Conservation (phyloP, 35 echinoderm and acorn worm genomes). For the Apostichopus parvimensis region DNA sequence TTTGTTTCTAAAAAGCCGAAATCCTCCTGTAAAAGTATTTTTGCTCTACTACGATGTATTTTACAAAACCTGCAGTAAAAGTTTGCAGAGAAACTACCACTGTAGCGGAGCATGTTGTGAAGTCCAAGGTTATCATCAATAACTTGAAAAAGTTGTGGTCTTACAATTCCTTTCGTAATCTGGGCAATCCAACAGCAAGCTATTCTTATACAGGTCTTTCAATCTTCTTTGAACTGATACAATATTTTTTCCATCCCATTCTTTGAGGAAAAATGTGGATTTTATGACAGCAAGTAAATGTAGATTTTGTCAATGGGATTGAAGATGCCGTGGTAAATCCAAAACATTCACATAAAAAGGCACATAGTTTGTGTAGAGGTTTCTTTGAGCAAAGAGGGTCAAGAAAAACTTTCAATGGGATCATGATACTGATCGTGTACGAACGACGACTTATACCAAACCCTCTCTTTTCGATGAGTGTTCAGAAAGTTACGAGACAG, state of each 20-base stretch:
- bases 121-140: constrained; percentile 54
- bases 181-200: constrained; percentile 12
- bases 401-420: constrained; percentile 25
- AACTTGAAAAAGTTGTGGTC: constrained; percentile 12
- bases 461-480: no score
- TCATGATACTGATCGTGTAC: background rate
- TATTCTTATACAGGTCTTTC: constrained; percentile 2
- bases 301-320: constrained; percentile 31
- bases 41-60: background rate
- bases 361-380: constrained; percentile 42
- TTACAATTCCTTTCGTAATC: constrained; percentile 26
- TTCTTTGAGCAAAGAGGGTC: constrained; percentile 54
- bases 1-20: background rate
- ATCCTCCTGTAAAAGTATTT: constrained; percentile 25
- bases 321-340: constrained; percentile 43
- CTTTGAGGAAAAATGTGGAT: constrained; percentile 23
- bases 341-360: constrained; percentile 42
- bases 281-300: constrained; percentile 46
- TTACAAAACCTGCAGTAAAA: constrained; percentile 47
- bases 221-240: constrained; percentile 31
- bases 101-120: constrained; percentile 30
- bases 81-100: constrained; percentile 50
- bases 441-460: no score
- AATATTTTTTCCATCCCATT: constrained; percentile 50
- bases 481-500: no score